These are phyloP conservation scores for Drosophila bocqueti DNA, from an alignment of 1,140 invertebrate species.

Conservation along the genomic window DNA sequence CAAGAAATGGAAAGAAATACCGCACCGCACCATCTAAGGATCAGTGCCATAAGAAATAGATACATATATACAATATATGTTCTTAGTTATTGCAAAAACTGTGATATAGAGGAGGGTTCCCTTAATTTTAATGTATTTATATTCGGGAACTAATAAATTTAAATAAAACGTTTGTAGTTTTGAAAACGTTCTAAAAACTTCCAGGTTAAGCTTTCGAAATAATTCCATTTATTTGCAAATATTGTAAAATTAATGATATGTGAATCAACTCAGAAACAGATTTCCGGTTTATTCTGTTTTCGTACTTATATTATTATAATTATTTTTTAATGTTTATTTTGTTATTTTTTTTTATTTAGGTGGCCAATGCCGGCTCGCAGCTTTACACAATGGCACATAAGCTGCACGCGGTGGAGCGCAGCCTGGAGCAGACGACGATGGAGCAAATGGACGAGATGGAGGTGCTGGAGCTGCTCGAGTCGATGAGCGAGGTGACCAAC, in stretches of 20 bases:
- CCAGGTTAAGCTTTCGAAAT: too few species aligned
- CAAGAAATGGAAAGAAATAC: slow-evolving; percentile 7
- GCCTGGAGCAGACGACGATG: slow-evolving; percentile 74
- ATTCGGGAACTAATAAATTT: neutral
- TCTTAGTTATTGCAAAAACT: neutral
- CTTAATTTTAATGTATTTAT: neutral
- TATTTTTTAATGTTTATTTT: neutral
- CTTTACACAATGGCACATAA: slow-evolving; percentile 83
- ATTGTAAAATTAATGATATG: too few species aligned
- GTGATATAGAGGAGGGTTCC: too few species aligned
- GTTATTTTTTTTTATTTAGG: slow-evolving; percentile 28
- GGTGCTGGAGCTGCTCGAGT: slow-evolving; percentile 86
- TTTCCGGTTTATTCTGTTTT: neutral
- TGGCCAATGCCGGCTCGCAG: slow-evolving; percentile 80
- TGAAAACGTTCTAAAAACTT: neutral
- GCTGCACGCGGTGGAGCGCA: slow-evolving; percentile 79
- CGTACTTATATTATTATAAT: neutral
- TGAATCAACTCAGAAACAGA: too few species aligned
- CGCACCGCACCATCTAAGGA: neutral
- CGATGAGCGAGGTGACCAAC: slow-evolving; percentile 87
- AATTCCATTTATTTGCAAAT: too few species aligned
- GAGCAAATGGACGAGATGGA: slow-evolving; percentile 85
- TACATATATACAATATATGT: neutral
- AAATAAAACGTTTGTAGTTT: neutral
- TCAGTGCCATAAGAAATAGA: too few species aligned